These are phyloP conservation scores for Platyura marginata DNA, from an alignment of 1,140 invertebrate species.

Conservation along the genomic window DNA sequence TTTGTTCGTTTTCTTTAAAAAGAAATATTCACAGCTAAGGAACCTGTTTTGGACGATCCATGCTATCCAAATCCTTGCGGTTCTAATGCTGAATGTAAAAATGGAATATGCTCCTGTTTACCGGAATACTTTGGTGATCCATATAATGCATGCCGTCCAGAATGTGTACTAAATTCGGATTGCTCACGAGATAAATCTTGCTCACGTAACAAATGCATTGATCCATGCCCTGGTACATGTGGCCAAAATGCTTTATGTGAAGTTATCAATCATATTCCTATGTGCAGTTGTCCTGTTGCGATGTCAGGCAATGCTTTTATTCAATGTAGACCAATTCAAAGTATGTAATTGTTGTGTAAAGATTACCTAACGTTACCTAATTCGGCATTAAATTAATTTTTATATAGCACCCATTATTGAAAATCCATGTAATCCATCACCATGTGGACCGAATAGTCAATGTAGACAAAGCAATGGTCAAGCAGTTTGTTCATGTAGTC, in stretches of 20 bases:
- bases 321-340: slow-evolving; percentile 36
- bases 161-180: slow-evolving; percentile 46
- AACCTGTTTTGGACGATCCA: slow-evolving; percentile 27
- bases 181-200: slow-evolving; percentile 48
- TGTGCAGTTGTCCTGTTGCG: slow-evolving; percentile 43
- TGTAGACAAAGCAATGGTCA: slow-evolving; percentile 35
- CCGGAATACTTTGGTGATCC: slow-evolving; percentile 50
- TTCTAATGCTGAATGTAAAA: slow-evolving; percentile 33
- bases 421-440: slow-evolving; percentile 49
- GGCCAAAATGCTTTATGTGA: slow-evolving; percentile 41
- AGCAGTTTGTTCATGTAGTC: slow-evolving; percentile 43
- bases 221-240: slow-evolving; percentile 49
- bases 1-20: neutral
- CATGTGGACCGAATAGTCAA: too few relatives aligned
- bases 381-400: slow-evolving; percentile 43
- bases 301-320: slow-evolving; percentile 51
- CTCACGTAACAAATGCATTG: slow-evolving; percentile 43
- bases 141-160: slow-evolving; percentile 42
- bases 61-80: slow-evolving; percentile 67
- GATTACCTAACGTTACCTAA: slow-evolving; percentile 44
- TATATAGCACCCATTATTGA: slow-evolving; percentile 40
- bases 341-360: slow-evolving; percentile 47
- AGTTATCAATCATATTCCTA: slow-evolving; percentile 46
- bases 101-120: slow-evolving; percentile 40
- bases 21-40: slow-evolving; percentile 17